These are phyloP conservation scores for Endomychus coccineus DNA, from an alignment of 2,888 invertebrate genomes.

Conservation along the genomic window DNA sequence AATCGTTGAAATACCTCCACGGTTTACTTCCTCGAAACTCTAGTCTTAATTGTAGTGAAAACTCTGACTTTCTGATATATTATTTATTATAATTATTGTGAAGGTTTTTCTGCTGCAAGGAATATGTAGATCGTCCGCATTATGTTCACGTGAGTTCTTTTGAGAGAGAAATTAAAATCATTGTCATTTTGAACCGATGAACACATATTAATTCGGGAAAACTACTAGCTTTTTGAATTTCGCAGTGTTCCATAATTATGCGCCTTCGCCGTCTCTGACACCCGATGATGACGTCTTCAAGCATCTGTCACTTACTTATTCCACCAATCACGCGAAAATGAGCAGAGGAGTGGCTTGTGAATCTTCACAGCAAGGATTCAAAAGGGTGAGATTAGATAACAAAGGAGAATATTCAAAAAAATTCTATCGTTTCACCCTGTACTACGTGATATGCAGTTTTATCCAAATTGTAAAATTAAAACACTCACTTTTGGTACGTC, in stretches of 20 bases:
- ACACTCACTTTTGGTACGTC: too few relatives aligned
- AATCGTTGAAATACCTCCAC: too few relatives aligned
- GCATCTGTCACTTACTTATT: conserved; percentile 76
- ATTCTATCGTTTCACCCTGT: conserved; percentile 1
- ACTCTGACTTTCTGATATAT: too few relatives aligned
- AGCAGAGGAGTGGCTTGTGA: conserved; percentile 77
- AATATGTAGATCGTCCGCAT: conserved; percentile 66
- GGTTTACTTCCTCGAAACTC: too few relatives aligned
- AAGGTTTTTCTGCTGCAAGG: conserved; percentile 48
- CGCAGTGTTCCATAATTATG: conserved; percentile 79
- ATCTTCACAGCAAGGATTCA: conserved; percentile 66
- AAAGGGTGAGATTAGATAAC: conserved; percentile 43
- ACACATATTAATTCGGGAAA: not conserved
- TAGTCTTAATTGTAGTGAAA: too few relatives aligned
- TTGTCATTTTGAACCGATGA: too few relatives aligned
- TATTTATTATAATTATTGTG: conserved; percentile 27
- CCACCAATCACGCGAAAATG: conserved; percentile 85
- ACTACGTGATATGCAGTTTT: too few relatives aligned
- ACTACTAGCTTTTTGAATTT: conserved; percentile 3
- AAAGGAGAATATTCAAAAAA: too few relatives aligned
- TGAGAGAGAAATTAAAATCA: too few relatives aligned
- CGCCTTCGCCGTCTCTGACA: conserved; percentile 72
- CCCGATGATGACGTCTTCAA: conserved; percentile 91
- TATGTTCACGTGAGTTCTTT: conserved; percentile 59
- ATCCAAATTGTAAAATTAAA: too few relatives aligned